Percentiles rank a stretch among this genome's conserved stretches.
These are phyloP conservation scores for Merodon equestris DNA, from an alignment of 2,888 invertebrate species.

Conservation along the genomic window DNA sequence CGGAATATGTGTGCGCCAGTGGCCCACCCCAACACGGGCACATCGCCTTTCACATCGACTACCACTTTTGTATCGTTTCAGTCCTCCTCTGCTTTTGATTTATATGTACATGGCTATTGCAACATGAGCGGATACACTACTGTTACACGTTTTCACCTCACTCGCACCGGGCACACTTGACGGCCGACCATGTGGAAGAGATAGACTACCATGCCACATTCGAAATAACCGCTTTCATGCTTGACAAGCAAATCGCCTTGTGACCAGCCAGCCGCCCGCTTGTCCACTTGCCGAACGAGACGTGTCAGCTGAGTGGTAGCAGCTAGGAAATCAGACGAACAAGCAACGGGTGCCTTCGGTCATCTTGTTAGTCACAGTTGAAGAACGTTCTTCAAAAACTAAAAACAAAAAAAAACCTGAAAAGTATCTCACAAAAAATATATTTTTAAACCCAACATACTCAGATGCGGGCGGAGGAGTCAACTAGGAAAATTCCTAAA, in stretches of 20 bases:
- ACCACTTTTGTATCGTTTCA: slow-evolving; percentile 43
- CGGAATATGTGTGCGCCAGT: slow-evolving; percentile 38
- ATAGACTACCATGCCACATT: slow-evolving; percentile 37
- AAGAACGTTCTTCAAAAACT: too few relatives aligned
- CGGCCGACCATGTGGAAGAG: slow-evolving; percentile 38
- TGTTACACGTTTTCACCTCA: slow-evolving; percentile 36
- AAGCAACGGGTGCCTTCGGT: slow-evolving; percentile 57
- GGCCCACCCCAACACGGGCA: slow-evolving; percentile 41
- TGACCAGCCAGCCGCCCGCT: slow-evolving; percentile 5
- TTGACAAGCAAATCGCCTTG: slow-evolving; percentile 40
- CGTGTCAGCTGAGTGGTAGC: slow-evolving; percentile 51
- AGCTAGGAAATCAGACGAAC: slow-evolving; percentile 11
- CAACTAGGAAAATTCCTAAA: neutral
- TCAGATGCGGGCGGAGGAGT: slow-evolving; percentile 22
- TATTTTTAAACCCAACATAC: slow-evolving; percentile 39
- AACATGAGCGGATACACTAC: slow-evolving; percentile 54
- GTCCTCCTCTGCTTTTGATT: neutral
- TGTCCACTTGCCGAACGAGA: slow-evolving; percentile 28
- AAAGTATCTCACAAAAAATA: slow-evolving; percentile 1
- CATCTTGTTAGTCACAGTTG: slow-evolving; percentile 53
- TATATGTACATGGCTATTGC: slow-evolving; percentile 55
- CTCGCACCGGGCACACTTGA: slow-evolving; percentile 42
- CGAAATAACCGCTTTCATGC: slow-evolving; percentile 40
- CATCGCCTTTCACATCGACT: slow-evolving; percentile 44
- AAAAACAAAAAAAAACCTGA: too few relatives aligned